These are phyloP conservation scores for Zophobas atratus DNA, from an alignment of 1,140 invertebrate genomes.

Conservation along the genomic window DNA sequence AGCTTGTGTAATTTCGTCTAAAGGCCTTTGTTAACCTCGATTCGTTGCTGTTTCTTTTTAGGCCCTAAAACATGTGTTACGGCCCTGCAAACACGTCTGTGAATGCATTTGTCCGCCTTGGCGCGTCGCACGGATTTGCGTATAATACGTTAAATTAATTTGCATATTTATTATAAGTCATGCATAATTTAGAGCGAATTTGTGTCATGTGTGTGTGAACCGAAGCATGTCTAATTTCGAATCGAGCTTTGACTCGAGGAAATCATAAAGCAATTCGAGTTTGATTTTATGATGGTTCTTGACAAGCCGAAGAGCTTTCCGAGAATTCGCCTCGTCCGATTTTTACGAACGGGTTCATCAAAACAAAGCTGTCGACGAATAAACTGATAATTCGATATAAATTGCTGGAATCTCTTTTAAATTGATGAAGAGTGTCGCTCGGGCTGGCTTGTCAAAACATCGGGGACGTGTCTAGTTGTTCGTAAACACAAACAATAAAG, in stretches of 20 bases:
- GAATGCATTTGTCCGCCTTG: constrained; percentile 4
- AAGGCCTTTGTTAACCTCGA: not conserved
- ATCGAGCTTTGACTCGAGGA: constrained; percentile 4
- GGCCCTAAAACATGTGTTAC: too few species aligned
- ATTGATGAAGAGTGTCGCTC: constrained; percentile 1
- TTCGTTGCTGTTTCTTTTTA: not conserved
- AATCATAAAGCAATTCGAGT: constrained; percentile 14
- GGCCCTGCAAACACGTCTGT: not conserved
- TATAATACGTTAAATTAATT: constrained; percentile 40
- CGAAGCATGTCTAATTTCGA: constrained; percentile 14
- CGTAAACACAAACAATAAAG: not conserved
- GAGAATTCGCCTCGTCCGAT: not conserved
- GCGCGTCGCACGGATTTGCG: constrained; percentile 22
- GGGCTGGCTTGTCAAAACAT: constrained; percentile 3
- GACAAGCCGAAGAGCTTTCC: not conserved
- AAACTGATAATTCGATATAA: constrained; percentile 2
- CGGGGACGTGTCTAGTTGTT: not conserved
- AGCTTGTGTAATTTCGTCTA: too few species aligned
- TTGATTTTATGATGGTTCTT: not conserved
- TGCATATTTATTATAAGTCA: constrained; percentile 34
- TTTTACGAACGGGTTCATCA: not conserved
- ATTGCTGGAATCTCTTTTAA: constrained; percentile 8
- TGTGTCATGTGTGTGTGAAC: constrained; percentile 31
- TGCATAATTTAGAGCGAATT: constrained; percentile 38
- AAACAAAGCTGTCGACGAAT: not conserved